phyloP scores from a whole-genome alignment of 2,797 vertebrate species.

The Cyclura pinguis region DNA sequence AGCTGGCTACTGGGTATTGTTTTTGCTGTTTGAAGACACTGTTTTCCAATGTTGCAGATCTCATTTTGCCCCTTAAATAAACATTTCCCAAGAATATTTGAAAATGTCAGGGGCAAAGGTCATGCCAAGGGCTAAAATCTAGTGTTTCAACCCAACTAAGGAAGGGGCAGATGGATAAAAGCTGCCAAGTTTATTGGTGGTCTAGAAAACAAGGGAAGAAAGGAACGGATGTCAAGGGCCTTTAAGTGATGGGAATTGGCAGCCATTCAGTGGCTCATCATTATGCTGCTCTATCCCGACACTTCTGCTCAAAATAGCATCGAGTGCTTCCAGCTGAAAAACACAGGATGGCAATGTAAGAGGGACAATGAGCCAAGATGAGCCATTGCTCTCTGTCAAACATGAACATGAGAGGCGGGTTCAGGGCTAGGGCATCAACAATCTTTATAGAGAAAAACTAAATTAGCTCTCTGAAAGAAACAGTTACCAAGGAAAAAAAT shows the following conservation, averaged over 20 bases:
- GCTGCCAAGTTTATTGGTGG: neutral
- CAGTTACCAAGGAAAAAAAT: fast-evolving
- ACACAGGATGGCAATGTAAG: conserved; percentile 9
- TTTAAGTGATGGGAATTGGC: conserved; percentile 27
- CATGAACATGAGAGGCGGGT: neutral
- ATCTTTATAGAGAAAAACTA: neutral
- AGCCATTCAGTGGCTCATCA: conserved; percentile 12
- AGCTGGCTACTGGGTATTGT: neutral
- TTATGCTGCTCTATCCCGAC: neutral
- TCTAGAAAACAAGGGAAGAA: neutral
- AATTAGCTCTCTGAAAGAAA: neutral
- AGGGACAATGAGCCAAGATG: neutral
- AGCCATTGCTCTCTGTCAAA: neutral
- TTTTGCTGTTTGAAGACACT: neutral
- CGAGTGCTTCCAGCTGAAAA: conserved; percentile 27
- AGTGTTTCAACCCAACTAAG: neutral
- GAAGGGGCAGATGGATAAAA: neutral
- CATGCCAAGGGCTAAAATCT: neutral
- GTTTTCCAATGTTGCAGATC: neutral
- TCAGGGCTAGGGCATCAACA: neutral
- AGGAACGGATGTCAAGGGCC: neutral
- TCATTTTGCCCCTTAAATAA: neutral
- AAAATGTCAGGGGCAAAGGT: neutral
- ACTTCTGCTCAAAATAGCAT: conserved; percentile 21
- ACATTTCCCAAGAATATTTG: neutral